Evolutionary conservation across 92 coral and sea anemone species (phyloP), one percentile per base, ranked within the genome.

Genomic region (Epizoanthus fatuus): DNA sequence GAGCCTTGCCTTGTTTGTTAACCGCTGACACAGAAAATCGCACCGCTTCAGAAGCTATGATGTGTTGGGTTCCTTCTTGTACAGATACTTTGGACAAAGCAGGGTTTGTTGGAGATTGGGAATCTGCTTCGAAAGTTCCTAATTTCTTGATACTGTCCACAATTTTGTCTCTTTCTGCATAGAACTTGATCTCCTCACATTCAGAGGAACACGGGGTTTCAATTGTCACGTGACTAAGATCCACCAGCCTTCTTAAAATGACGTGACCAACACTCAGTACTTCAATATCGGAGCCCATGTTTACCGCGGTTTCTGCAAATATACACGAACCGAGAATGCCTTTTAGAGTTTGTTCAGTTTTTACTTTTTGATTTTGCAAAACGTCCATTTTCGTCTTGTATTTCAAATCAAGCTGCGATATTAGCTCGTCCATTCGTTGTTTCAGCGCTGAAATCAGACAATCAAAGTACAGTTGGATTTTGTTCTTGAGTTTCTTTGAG

Each of bases 1-100:
- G 97, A 40, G 55, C 81, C 59, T 88, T 66, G 16, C 94, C 94
- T 58, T 75, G 80, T 0, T 47, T 70, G 86, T 72, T 93, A 88
- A 93, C 88, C 63, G 97, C 92, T 84, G 93, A 91, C 86, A 93
- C 80, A 40, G 85, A 64, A 62, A 93, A 83, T 65, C 90, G 90
- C 63, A 82, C 86, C 63, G 91, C 94, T 59, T 93, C 93, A 32
- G 90, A 92, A n/a, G 87, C 79, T 29, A 87, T 77, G 9, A 85
- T 83, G 37, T 93, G 94, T 55, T 92, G 89, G 40, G 83, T 82
- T 56, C 69, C 69, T 47, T 88, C 84, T 5, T 63, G 81, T 38
- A 69, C 58, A 10, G 88, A 74, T 67, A 91, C 42, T 14, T 75
- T 81, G 45, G 94, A 83, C 13, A 91, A 83, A 63, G 97, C 69